Evolutionary conservation across 2,888 invertebrate species (phyloP).

Genomic region (Lepidocyrtoides sp.): DNA sequence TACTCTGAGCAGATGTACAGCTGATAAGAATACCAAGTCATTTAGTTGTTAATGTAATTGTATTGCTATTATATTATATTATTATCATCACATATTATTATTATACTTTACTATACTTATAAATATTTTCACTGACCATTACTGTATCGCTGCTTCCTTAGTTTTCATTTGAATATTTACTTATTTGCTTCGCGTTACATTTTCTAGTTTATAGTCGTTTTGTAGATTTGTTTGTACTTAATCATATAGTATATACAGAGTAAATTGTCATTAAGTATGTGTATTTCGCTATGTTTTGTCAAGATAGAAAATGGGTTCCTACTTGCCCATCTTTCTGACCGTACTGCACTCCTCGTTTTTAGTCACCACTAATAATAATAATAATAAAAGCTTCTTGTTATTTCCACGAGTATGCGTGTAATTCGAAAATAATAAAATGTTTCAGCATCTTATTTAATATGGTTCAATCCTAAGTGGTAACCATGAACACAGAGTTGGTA

Average conservation of each 20-base stretch:
- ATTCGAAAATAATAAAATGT: background rate
- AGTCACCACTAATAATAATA: constrained; percentile 71
- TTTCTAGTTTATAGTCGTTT: constrained; percentile 43
- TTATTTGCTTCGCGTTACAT: constrained; percentile 39
- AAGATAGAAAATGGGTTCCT: constrained; percentile 45
- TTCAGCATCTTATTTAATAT: constrained; percentile 4
- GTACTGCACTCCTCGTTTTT: constrained; percentile 74
- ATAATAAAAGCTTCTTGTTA: constrained; percentile 6
- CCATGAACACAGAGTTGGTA: background rate
- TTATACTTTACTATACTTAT: constrained; percentile 9
- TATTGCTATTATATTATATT: no score
- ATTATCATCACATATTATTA: constrained; percentile 7
- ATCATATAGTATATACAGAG: constrained; percentile 14
- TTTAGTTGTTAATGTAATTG: constrained; percentile 69
- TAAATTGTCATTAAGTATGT: constrained; percentile 5
- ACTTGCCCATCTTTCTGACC: constrained; percentile 60
- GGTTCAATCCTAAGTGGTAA: constrained; percentile 27
- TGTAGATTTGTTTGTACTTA: constrained; percentile 61
- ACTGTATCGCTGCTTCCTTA: constrained; percentile 64
- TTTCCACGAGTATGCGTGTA: constrained; percentile 1
- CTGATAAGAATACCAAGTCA: constrained; percentile 77
- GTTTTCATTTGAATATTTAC: constrained; percentile 21
- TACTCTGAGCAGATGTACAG: constrained; percentile 53
- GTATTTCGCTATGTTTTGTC: constrained; percentile 46
- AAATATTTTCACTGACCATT: constrained; percentile 70